phyloP scores from a whole-genome alignment of 2,888 invertebrate species.

The Harpalus rufipes region DNA sequence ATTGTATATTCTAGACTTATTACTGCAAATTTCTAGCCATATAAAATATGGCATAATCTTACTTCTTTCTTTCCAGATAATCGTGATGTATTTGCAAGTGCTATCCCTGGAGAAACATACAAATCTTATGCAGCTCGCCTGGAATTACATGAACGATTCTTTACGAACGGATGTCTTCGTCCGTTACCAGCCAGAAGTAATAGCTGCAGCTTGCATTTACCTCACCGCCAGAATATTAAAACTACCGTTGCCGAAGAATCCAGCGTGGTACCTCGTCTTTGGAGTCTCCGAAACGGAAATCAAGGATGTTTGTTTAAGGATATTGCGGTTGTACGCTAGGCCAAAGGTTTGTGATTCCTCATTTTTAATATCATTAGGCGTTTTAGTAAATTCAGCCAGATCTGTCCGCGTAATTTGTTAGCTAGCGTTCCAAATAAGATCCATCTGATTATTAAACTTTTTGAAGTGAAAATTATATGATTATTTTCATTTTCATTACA shows the following conservation, averaged over 20 bases:
- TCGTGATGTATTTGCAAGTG: slow-evolving; percentile 97
- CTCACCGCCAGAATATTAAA: slow-evolving; percentile 93
- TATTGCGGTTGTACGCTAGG: slow-evolving; percentile 90
- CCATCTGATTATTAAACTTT: no score
- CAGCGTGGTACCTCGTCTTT: slow-evolving; percentile 94
- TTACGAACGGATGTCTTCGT: slow-evolving; percentile 97
- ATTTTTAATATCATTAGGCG: no score
- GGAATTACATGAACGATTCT: slow-evolving; percentile 99
- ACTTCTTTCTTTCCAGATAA: slow-evolving; percentile 78
- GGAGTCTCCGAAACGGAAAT: slow-evolving; percentile 91
- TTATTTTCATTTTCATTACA: no score
- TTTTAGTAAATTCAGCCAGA: no score
- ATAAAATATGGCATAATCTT: not conserved
- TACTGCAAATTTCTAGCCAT: not conserved
- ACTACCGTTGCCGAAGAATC: slow-evolving; percentile 90
- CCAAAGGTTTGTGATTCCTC: slow-evolving; percentile 81
- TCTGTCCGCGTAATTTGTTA: no score
- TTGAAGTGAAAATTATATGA: no score
- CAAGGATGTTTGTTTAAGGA: slow-evolving; percentile 88
- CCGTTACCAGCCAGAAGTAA: slow-evolving; percentile 96
- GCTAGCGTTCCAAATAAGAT: no score
- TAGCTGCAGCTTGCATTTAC: slow-evolving; percentile 99
- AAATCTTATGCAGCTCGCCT: slow-evolving; percentile 95
- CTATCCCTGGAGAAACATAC: slow-evolving; percentile 92
- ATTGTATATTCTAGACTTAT: no score